phyloP scores from a whole-genome alignment of 2,113 vertebrate species.

The Hemicordylus capensis region DNA sequence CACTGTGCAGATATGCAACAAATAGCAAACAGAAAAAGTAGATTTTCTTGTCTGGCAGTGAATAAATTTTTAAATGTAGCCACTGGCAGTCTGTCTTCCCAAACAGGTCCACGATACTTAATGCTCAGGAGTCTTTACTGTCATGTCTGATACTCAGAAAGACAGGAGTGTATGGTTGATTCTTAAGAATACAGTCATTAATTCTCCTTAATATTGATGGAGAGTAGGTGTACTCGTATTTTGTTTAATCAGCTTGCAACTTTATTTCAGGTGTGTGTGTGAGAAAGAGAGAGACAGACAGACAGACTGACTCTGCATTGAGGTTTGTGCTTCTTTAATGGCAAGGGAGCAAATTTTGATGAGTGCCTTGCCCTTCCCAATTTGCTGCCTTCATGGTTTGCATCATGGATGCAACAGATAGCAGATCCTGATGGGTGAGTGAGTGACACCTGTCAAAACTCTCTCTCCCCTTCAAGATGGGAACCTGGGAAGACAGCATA shows the following conservation, averaged over 20 bases:
- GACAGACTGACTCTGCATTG: too few relatives aligned
- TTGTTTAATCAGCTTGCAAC: neutral
- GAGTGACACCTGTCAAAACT: conserved; percentile 63
- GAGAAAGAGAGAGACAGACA: too few relatives aligned
- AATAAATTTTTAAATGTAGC: neutral
- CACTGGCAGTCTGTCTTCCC: neutral
- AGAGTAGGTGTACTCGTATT: neutral
- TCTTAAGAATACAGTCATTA: neutral
- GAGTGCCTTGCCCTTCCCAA: conserved; percentile 43
- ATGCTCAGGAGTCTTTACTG: neutral
- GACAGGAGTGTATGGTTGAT: neutral
- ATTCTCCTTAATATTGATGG: conserved; percentile 24
- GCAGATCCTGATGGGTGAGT: conserved; percentile 31
- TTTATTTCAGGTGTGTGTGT: conserved; percentile 2
- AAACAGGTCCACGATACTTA: neutral
- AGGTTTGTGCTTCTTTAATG: neutral
- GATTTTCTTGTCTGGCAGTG: neutral
- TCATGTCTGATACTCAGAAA: neutral
- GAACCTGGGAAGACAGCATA: neutral
- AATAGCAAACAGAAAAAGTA: too few relatives aligned
- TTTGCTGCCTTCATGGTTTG: conserved; percentile 28
- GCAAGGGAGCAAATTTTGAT: conserved; percentile 21
- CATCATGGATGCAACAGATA: neutral
- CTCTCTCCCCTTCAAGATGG: neutral
- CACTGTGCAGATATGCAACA: neutral